Evolutionary conservation across 2,888 invertebrate species (phyloP).

Genomic region (Sclerodermus sp.): DNA sequence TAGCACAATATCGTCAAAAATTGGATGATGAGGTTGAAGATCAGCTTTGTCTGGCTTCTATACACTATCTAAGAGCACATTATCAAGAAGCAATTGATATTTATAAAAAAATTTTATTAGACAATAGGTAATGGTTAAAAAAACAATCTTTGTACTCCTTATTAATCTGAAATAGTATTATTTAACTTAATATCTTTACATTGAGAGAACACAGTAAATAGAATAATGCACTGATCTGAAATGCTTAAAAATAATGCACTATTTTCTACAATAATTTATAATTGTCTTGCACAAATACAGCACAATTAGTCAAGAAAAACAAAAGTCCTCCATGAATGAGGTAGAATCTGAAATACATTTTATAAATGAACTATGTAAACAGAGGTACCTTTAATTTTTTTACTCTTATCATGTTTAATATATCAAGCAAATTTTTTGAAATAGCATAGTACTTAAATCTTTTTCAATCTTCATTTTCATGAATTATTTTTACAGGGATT

Average conservation of each 20-base stretch:
- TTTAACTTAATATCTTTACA: no score
- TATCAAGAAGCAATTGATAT: slow-evolving; percentile 99
- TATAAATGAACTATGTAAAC: slow-evolving; percentile 20
- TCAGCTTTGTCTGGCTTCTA: slow-evolving; percentile 91
- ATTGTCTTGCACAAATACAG: slow-evolving; percentile 8
- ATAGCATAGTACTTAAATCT: background rate
- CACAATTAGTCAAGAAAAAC: slow-evolving; percentile 4
- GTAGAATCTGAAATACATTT: slow-evolving; percentile 21
- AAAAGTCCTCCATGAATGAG: slow-evolving; percentile 4
- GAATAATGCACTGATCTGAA: no score
- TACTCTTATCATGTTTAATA: background rate
- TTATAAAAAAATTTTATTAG: slow-evolving; percentile 89
- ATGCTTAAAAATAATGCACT: no score
- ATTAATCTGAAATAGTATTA: no score
- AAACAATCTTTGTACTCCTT: background rate
- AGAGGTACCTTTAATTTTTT: slow-evolving; percentile 29
- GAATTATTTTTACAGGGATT: slow-evolving; percentile 59
- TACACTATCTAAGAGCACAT: slow-evolving; percentile 93
- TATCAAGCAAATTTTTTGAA: background rate
- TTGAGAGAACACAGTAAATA: no score
- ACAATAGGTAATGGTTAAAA: slow-evolving; percentile 72
- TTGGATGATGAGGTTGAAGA: slow-evolving; percentile 90
- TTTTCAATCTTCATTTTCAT: background rate
- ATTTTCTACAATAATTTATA: no score
- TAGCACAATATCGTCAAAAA: slow-evolving; percentile 82